Evolutionary conservation across 2,888 invertebrate species (phyloP).

Genomic region (Andrena camellia): DNA sequence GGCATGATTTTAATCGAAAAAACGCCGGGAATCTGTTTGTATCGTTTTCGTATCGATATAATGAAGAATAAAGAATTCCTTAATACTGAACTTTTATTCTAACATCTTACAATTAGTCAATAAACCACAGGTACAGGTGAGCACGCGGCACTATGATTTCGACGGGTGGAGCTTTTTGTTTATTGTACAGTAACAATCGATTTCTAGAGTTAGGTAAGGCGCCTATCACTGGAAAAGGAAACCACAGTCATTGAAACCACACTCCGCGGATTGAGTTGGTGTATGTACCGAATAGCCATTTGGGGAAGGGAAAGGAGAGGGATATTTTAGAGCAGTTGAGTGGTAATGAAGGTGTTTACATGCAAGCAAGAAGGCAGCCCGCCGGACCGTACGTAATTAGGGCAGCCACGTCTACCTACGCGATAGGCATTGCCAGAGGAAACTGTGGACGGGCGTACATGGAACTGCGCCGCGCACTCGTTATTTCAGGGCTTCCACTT

Average conservation of each 20-base stretch:
- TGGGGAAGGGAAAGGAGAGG: constrained; percentile 28
- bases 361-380: constrained; percentile 72
- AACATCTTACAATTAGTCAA: too few species aligned
- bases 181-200: too few species aligned
- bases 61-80: too few species aligned
- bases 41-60: too few species aligned
- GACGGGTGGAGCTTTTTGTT: too few species aligned
- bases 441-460: constrained; percentile 60
- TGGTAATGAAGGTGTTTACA: constrained; percentile 69
- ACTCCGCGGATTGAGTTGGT: constrained; percentile 40
- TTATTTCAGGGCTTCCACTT: constrained; percentile 62
- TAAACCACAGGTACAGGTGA: too few species aligned
- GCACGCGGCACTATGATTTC: too few species aligned
- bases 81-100: too few species aligned
- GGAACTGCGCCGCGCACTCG: constrained; percentile 59
- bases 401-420: constrained; percentile 68
- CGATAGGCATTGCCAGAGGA: constrained; percentile 71
- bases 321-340: constrained; percentile 74
- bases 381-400: constrained; percentile 72
- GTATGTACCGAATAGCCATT: constrained; percentile 34
- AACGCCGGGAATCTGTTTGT: too few species aligned
- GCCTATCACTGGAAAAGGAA: not conserved
- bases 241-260: constrained; percentile 27
- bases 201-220: not conserved
- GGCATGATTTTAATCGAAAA: too few species aligned